phyloP scores from a whole-genome alignment of 1,140 invertebrate genomes.

The Anastatus disparis region DNA sequence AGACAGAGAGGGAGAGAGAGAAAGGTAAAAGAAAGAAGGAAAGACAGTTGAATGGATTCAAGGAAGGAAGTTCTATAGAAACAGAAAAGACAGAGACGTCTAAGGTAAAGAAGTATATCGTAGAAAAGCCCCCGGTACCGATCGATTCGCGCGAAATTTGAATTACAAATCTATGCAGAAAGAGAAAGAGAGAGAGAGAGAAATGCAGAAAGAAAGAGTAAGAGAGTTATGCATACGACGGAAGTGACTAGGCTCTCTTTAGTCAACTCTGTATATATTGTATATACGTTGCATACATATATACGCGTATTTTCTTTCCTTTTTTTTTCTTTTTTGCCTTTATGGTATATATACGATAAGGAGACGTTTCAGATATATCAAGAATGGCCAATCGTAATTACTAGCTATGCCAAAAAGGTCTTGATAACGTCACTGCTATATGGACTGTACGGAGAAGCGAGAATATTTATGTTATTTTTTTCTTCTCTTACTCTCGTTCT shows the following conservation, averaged over 20 bases:
- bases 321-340: too few relatives aligned
- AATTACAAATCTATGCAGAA: slow-evolving; percentile 36
- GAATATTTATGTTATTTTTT: too few relatives aligned
- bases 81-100: not conserved
- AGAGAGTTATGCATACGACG: slow-evolving; percentile 16
- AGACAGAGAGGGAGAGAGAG: slow-evolving; percentile 1
- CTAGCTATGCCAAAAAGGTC: not conserved
- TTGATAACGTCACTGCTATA: not conserved
- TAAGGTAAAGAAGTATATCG: too few relatives aligned
- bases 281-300: too few relatives aligned
- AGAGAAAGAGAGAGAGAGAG: not conserved
- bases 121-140: too few relatives aligned
- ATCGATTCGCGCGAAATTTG: slow-evolving; percentile 41
- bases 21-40: not conserved
- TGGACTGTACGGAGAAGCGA: too few relatives aligned
- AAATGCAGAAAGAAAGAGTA: slow-evolving; percentile 10
- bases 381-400: slow-evolving; percentile 14
- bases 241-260: slow-evolving; percentile 35
- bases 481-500: too few relatives aligned
- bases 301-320: too few relatives aligned
- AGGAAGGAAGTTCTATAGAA: not conserved
- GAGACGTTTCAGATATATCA: not conserved
- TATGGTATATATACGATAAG: too few relatives aligned
- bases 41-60: too few relatives aligned
- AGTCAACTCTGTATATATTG: not conserved